phyloP scores from a whole-genome alignment of 2,888 invertebrate genomes.

The Amiota minor region DNA sequence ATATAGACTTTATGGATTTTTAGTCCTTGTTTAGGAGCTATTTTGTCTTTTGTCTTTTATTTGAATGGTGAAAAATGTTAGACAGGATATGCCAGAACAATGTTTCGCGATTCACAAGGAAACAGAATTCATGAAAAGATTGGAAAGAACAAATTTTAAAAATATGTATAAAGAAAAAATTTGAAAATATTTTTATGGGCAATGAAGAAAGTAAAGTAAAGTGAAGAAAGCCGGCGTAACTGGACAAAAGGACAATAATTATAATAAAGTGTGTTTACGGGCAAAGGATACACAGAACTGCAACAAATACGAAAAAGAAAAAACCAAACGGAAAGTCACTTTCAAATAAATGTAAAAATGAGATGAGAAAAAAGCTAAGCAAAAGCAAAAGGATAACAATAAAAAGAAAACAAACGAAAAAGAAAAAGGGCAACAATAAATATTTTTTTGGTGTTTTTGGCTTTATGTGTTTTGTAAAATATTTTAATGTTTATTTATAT shows the following conservation, averaged over 20 bases:
- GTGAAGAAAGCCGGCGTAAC: neutral
- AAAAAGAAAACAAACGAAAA: neutral
- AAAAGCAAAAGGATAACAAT: neutral
- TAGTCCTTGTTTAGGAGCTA: no score
- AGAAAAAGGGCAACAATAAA: constrained; percentile 5
- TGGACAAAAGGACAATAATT: constrained; percentile 18
- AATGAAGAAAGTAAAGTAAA: neutral
- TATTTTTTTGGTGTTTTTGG: neutral
- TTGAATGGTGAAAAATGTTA: constrained; percentile 1
- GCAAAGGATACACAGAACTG: neutral
- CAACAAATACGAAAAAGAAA: neutral
- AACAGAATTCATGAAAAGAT: neutral
- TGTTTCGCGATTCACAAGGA: neutral
- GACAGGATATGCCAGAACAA: constrained; percentile 8
- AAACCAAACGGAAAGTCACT: neutral
- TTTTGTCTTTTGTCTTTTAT: neutral
- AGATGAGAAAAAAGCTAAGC: neutral
- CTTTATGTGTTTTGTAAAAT: constrained; percentile 46
- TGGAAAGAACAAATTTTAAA: neutral
- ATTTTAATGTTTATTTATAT: constrained; percentile 71
- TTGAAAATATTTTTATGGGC: neutral
- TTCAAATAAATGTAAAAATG: no score
- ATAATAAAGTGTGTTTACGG: constrained; percentile 15
- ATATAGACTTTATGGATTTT: no score
- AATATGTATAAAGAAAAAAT: neutral